Evolutionary conservation across 2,888 invertebrate species (phyloP).

Genomic region (Odontomyia ornata): DNA sequence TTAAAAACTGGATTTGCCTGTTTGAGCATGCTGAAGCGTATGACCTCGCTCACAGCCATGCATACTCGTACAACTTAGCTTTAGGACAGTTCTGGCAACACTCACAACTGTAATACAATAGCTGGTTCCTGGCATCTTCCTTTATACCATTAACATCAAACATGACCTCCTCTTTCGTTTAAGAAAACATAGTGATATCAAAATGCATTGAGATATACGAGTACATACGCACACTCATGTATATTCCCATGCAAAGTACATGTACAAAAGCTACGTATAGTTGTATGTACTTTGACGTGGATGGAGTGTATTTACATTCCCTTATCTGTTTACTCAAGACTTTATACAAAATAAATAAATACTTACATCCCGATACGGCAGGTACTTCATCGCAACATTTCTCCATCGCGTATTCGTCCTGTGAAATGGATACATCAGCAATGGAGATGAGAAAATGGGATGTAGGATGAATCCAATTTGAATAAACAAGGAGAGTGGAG

Average conservation of each 20-base stretch:
- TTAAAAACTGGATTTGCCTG: too few relatives aligned
- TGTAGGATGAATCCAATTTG: slow-evolving; percentile 30
- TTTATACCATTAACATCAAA: background rate
- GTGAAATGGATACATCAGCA: slow-evolving; percentile 6
- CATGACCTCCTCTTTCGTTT: slow-evolving; percentile 8
- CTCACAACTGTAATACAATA: background rate
- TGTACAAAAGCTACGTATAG: background rate
- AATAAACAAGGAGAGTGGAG: slow-evolving; percentile 6
- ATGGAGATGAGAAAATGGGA: background rate
- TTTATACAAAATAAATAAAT: slow-evolving; percentile 39
- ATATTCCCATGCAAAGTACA: background rate
- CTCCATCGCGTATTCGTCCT: background rate
- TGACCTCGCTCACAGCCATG: too few relatives aligned
- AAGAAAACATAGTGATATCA: background rate
- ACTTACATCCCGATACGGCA: background rate
- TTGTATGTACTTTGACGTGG: background rate
- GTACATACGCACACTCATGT: background rate
- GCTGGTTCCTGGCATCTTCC: background rate
- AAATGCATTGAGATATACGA: slow-evolving; percentile 7
- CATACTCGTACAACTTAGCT: too few relatives aligned
- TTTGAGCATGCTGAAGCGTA: too few relatives aligned
- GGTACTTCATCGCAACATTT: slow-evolving; percentile 3
- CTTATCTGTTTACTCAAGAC: slow-evolving; percentile 39
- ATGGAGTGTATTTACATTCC: slow-evolving; percentile 8
- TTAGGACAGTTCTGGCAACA: too few relatives aligned